Evolutionary conservation across 1,140 invertebrate species (phyloP), one percentile per base, ranked within the genome.

Genomic region (Lepeophtheirus salmonis): DNA sequence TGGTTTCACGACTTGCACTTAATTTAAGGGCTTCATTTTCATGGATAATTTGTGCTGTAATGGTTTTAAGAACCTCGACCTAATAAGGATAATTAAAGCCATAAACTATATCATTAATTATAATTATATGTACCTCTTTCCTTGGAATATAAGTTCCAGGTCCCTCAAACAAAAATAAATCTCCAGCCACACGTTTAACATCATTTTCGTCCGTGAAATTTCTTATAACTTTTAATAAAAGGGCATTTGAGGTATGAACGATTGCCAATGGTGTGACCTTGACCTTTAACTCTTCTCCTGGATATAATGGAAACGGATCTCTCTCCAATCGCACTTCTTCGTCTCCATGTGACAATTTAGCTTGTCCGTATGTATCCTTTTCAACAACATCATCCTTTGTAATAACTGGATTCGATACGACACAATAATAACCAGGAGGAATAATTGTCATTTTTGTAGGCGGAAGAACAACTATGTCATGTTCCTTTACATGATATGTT

Each of bases 221-320:
- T n/a, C n/a, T n/a, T n/a, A n/a, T n/a, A n/a, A n/a, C n/a, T n/a
- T n/a, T n/a, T n/a, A n/a, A n/a, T n/a, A 70, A 63, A 1, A 76
- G 64, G 3, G 74, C 74, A 21, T 67, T 64, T 64, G 74, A 73
- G n/a, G n/a, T 65, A 16, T 66, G 65, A 12, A 76, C 73, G 16
- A 75, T 68, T 66, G 71, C 72, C 50, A 77, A 63, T 18, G 69
- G 67, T n/a, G 71, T 71, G 2, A 75, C 69, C 64, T 54, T 23
- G 22, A 24, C 64, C 64, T n/a, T n/a, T n/a, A n/a, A n/a, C n/a
- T n/a, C n/a, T n/a, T n/a, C n/a, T n/a, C n/a, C n/a, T n/a, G n/a
- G 75, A 65, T 75, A 77, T 3, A 77, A 67, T n/a, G 75, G 75
- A 63, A 77, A 77, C 3, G 75, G 75, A n/a, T 76, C 75, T 63